Percentiles rank a stretch among this genome's conserved stretches.
Evolutionary conservation across 2,113 vertebrate species (phyloP).

Genomic region (Tragelaphus strepsiceros): DNA sequence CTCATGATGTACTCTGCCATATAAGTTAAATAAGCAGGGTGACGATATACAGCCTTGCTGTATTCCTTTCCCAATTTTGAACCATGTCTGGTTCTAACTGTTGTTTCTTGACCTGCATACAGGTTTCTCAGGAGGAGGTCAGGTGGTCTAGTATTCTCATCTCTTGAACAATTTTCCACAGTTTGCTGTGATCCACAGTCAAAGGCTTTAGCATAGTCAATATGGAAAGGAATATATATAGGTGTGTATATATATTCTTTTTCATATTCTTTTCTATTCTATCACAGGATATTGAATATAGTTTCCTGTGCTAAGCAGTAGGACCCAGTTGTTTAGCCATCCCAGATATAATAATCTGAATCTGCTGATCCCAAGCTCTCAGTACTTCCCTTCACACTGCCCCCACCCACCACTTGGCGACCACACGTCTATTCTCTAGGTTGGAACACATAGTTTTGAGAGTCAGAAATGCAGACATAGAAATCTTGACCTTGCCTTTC

Average conservation of each 20-base stretch:
- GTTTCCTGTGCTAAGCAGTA: background rate
- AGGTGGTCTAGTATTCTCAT: background rate
- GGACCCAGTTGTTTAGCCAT: background rate
- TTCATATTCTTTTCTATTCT: background rate
- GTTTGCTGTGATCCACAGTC: background rate
- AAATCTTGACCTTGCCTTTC: background rate
- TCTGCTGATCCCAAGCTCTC: background rate
- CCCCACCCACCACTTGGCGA: fast-evolving
- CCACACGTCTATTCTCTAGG: background rate
- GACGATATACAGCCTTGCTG: background rate
- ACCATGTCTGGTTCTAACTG: background rate
- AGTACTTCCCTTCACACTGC: background rate
- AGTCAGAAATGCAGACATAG: background rate
- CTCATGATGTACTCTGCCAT: background rate
- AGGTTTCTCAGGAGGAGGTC: background rate
- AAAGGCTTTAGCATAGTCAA: background rate
- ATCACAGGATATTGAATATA: background rate
- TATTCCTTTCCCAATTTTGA: background rate
- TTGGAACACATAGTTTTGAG: background rate
- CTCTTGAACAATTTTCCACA: background rate
- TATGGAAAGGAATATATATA: background rate
- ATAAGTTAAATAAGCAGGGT: background rate
- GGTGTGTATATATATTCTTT: background rate
- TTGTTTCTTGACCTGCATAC: background rate
- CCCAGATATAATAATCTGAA: background rate